Base-by-base conservation (phyloP, 2,888 invertebrate genomes). In the Leucoma salicis region DNA sequence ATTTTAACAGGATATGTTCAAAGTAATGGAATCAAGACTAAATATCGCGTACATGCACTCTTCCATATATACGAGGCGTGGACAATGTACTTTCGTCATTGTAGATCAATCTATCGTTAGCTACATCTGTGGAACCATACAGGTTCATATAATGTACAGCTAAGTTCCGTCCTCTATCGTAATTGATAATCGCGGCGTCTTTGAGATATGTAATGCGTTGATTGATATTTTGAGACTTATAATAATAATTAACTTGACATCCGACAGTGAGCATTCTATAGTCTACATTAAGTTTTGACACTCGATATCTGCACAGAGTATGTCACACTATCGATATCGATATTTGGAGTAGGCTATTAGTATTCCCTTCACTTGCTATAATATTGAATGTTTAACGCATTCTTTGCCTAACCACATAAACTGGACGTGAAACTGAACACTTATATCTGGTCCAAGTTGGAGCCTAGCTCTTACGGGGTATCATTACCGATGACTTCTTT, bases 351-450 rank as follows among this genome's bases (percentile, higher is more conserved):
- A 49, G 38, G 51, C 56, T 51, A 43, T 39, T 44, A 42, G 51
- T 50, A 49, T 51, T 45, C 41, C 54, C 49, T 46, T 65, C 69
- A 65, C 60, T 73, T 66, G 72, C 74, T 74, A 70, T 72, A 57
- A 67, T 79, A 78, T 78, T 81, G 78, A 79, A 75, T 79, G 78
- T 74, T 82, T 80, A 80, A 83, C 82, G 79, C 82, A 80, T 82
- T 75, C 79, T 82, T 82, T 85, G 82, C 82, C 84, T 84, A 79
- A 84, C 80, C 80, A 80, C 81, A 82, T 72, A 72, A 76, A 74
- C 74, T 88, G 87, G 88, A 87, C 87, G 87, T 80, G 80, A 78
- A 74, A 78, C 79, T 84, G 86, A 89, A 85, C 83, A 85, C 82
- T 82, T 79, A 71, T 71, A 72, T 74, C 75, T 84, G 86, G 85